These are phyloP conservation scores for Stenoptilia bipunctidactyla DNA, from an alignment of 2,888 invertebrate genomes.

Conservation along the genomic window DNA sequence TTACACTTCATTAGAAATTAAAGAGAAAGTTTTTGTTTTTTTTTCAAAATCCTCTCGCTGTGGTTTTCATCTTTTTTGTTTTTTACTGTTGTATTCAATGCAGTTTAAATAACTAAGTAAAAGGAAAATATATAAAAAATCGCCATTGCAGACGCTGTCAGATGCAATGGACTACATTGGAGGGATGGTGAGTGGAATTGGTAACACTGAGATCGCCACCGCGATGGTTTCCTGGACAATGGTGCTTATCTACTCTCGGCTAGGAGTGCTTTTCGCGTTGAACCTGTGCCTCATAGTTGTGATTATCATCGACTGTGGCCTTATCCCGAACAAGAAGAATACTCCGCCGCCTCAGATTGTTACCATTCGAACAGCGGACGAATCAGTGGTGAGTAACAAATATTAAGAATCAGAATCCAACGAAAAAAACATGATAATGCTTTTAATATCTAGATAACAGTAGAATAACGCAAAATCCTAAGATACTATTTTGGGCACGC, in stretches of 20 bases:
- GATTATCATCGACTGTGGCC: constrained; percentile 26
- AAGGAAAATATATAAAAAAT: no score
- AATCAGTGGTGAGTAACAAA: neutral
- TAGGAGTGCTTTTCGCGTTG: constrained; percentile 52
- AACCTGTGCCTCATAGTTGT: constrained; percentile 43
- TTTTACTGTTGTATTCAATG: no score
- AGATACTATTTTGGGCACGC: no score
- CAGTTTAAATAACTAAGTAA: no score
- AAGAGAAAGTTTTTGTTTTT: no score
- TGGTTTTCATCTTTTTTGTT: no score
- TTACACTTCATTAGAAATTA: no score
- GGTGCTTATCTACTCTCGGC: constrained; percentile 53
- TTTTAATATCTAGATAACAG: no score
- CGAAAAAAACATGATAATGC: no score
- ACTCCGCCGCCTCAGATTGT: constrained; percentile 21
- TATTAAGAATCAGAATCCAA: no score
- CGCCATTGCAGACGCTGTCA: constrained; percentile 39
- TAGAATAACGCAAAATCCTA: no score
- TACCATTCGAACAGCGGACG: neutral
- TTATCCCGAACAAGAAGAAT: constrained; percentile 8
- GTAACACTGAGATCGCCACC: constrained; percentile 29
- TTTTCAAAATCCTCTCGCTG: no score
- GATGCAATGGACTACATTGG: constrained; percentile 40
- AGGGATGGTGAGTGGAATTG: constrained; percentile 33
- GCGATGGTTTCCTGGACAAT: constrained; percentile 48